Evolutionary conservation across 2,797 vertebrate genomes (phyloP), one percentile per base, ranked within the genome.

Genomic region (Pseudochirops cupreus): DNA sequence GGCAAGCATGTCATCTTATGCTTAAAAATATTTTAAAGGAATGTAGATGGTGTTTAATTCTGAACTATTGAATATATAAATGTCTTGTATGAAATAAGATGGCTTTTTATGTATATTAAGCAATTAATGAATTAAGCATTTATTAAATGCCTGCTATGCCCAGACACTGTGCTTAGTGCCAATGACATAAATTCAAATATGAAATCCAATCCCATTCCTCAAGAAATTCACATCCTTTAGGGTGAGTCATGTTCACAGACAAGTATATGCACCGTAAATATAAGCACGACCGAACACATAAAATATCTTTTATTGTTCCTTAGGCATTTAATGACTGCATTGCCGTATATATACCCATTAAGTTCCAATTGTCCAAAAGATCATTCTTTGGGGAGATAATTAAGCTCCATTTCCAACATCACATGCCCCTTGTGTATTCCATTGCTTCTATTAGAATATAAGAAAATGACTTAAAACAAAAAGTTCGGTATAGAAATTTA

Each of bases 311-410:
- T 93, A 31, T 92, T 94, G 57, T 91, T 58, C 59, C 67, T 29
- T 1, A 94, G 53, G 26, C 82, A 93, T 93, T 94, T 91, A 29
- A 67, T 50, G 92, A 92, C 82, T 91, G 90, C 9, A 94, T 31
- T 57, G 89, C 56, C 57, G 1, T 10, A 56, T 57, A 87, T 87
- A 24, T 67, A 50, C 39, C 33, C 2, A 55, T 89, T 26, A 82
- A 56, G 53, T 92, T 92, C 74, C 58, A 91, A 50, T 95, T 92
- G 90, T 58, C 59, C 13, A 57, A 54, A 94, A 94, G 91, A 96
- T 55, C 57, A 29, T 12, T 58, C 55, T 92, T 92, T 92, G 54
- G n/a, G 56, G n/a, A 59, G 74, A 46, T 91, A 55, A 91, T 82
- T 92, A 91, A 96, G 58, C 29, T 57, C 3, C n/a, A 92, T 56